Evolutionary conservation across 2,888 invertebrate species (phyloP), one percentile per base, ranked within the genome.

Genomic region (Acrocyrtus sp.): DNA sequence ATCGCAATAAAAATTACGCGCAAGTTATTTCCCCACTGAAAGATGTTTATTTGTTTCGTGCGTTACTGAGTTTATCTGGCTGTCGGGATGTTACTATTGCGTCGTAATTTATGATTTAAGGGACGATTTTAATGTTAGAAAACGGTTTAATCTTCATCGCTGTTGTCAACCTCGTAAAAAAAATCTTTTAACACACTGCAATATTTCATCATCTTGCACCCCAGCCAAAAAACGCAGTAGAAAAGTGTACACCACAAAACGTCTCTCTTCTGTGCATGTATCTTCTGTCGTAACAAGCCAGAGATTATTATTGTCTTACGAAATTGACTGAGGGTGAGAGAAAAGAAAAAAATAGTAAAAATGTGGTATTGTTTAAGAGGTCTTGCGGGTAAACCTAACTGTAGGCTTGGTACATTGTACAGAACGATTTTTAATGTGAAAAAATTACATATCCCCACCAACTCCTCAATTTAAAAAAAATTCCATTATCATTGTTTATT

Each of bases 401-500:
- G 12, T 6, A n/a, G 27, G 17, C 8, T 53, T 50, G 22, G 24
- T 48, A 17, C 22, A 12, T 22, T 3, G 15, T 48, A 48, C 24
- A 21, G 24, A 48, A 53, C n/a, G 27, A 17, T 27, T 53, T 15
- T 26, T 53, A n/a, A n/a, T 27, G 15, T 50, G 15, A 21, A 53
- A 53, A 53, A 27, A 53, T 53, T 27, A n/a, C 27, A 17, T 24
- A 10, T 10, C 22, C 19, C n/a, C n/a, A 12, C 19, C 39, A 53
- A 15, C 48, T 48, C 22, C 22, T 4, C 21, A 19, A 12, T 19
- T 63, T 41, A 63, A 17, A 48, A 65, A 65, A 27, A 62, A 62
- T 56, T 27, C 54, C 48, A 57, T 54, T 19, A 62, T 70, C 56
- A 48, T 27, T 34, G 41, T 22, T 48, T 61, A 39, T 62, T 68